These are phyloP conservation scores for Philhelius pedissequus DNA, from an alignment of 2,888 invertebrate genomes.

Conservation along the genomic window DNA sequence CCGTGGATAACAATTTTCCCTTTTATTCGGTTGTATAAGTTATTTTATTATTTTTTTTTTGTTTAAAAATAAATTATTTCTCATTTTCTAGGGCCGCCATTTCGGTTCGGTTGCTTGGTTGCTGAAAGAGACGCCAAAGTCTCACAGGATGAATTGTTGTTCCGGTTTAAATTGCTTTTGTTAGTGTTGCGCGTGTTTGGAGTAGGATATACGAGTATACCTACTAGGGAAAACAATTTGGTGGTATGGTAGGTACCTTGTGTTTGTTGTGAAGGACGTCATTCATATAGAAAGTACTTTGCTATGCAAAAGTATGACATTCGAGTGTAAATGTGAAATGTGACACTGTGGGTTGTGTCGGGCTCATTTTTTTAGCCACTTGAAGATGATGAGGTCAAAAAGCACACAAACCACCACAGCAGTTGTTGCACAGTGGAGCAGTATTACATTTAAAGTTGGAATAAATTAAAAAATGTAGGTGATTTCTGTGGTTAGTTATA, in stretches of 20 bases:
- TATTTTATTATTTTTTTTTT: not conserved
- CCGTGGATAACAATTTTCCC: slow-evolving; percentile 33
- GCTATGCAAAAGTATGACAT: slow-evolving; percentile 33
- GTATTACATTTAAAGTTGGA: too few species aligned
- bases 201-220: not conserved
- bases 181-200: not conserved
- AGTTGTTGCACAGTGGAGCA: not conserved
- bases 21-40: slow-evolving; percentile 32
- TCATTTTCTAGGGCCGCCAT: not conserved
- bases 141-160: slow-evolving; percentile 47
- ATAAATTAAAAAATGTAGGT: too few species aligned
- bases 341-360: slow-evolving; percentile 39
- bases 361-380: slow-evolving; percentile 53
- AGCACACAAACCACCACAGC: not conserved
- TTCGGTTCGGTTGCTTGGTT: slow-evolving; percentile 4
- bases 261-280: slow-evolving; percentile 19
- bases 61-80: not conserved
- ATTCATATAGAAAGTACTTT: slow-evolving; percentile 18
- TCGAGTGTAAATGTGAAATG: slow-evolving; percentile 56
- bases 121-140: slow-evolving; percentile 30
- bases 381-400: slow-evolving; percentile 59
- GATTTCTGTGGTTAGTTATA: too few species aligned
- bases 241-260: too few species aligned
- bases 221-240: too few species aligned
- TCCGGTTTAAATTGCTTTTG: slow-evolving; percentile 53